These are phyloP conservation scores for Adoxophyes honmai DNA, from an alignment of 1,140 invertebrate genomes.

Conservation along the genomic window DNA sequence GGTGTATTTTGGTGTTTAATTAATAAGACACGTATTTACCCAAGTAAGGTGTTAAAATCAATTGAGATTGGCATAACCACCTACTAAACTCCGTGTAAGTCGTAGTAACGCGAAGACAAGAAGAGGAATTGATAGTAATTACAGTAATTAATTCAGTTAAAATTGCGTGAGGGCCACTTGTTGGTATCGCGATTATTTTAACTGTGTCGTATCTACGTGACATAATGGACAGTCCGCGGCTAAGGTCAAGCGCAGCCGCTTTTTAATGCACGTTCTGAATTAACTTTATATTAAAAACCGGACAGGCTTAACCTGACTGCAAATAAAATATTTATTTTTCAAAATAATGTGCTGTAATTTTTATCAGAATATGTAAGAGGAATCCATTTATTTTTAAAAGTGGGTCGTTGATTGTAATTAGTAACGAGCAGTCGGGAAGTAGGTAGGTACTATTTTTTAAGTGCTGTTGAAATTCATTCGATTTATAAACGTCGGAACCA, in stretches of 20 bases:
- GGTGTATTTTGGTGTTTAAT: neutral
- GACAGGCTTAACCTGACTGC: too few species aligned
- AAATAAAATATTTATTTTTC: too few species aligned
- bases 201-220: neutral
- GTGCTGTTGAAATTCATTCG: too few species aligned
- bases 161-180: neutral
- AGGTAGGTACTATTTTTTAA: too few species aligned
- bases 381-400: too few species aligned
- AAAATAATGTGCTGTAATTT: too few species aligned
- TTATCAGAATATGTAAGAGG: too few species aligned
- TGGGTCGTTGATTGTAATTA: too few species aligned
- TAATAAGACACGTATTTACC: conserved; percentile 6
- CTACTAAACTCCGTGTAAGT: neutral
- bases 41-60: conserved; percentile 12
- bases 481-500: too few species aligned
- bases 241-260: conserved; percentile 3
- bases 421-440: too few species aligned
- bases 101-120: neutral
- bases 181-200: conserved; percentile 7
- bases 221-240: neutral
- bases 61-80: conserved; percentile 3
- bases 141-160: conserved; percentile 12
- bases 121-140: conserved; percentile 8
- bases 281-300: neutral
- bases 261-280: conserved; percentile 1